Base-by-base conservation (phyloP, 64 coral and sea anemone species). In the Platygyra sinensis region DNA sequence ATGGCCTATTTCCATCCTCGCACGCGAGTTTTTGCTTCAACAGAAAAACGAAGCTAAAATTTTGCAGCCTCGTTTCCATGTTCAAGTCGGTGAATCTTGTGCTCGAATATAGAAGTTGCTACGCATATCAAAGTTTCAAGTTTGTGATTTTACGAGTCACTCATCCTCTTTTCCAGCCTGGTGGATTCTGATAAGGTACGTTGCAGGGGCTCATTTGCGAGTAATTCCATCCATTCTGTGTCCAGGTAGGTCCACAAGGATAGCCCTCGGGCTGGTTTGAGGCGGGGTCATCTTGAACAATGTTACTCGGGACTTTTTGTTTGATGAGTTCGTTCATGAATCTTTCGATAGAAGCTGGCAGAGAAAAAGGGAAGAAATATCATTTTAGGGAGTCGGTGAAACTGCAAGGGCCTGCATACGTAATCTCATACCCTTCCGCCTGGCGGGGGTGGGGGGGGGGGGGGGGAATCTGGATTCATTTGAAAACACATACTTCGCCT, bases 261-360 rank as follows among this genome's bases (percentile, higher is more conserved):
- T 85, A 71, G 54, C 11, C 15, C 8, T 72, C 6, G 13, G 81
- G 63, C 11, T 67, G 36, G 15, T 64, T 27, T 38, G 62, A 14
- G 2, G 10, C 13, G 8, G 61, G 22, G n/a, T 71, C 33, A 24
- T 85, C 63, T 50, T 85, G 62, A 13, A 12, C 10, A 25, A 85
- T 63, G 39, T 85, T 72, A 50, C 64, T 36, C 3, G 81, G 63
- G 22, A 85, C 63, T 85, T 85, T 85, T 12, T 85, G 81, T 71
- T 51, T n/a, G 2, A 85, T 16, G 13, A 72, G 32, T 15, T 18
- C 24, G 11, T 25, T 22, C 81, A 85, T 69, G 22, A 85, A 85
- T 52, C 81, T 85, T 85, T 85, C 81, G 36, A 85, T 69, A n/a
- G 62, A 85, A 51, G 22, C 81, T 85, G 22, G 25, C 51, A 25